Base-by-base conservation (phyloP, 1,140 invertebrate genomes). In the Leguminivora glycinivorella region DNA sequence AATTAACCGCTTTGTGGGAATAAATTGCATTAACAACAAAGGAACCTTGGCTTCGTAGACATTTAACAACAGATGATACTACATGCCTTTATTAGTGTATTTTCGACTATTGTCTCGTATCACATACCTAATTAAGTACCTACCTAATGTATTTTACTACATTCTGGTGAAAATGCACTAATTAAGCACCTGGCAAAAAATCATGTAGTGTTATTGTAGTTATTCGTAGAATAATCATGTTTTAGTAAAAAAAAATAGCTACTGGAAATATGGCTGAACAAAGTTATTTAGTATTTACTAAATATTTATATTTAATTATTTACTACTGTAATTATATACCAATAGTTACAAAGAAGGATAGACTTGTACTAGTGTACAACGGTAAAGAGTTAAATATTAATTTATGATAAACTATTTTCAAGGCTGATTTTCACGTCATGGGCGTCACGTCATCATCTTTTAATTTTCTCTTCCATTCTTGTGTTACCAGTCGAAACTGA, bases 1-100 rank as follows among this genome's bases (percentile, higher is more conserved):
- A 87, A 83, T 84, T 81, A 82, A 84, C 80, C 75, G 78, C 80
- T 83, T 79, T 86, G 86, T 90, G 86, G 83, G 88, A 90, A 87
- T 75, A 81, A 80, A 82, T 81, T 83, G 82, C 80, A 78, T 82
- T 80, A 76, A 83, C 80, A 88, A 88, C 83, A 88, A 88, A 84
- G 84, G 67, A 81, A 78, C 86, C 86, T 88, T 90, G 84, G 76
- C 71, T 74, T 70, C 80, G 25, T 34, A 47, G 69, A 47, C 40
- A 67, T 70, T 75, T 72, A 71, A 69, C 70, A 67, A 60, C 24
- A 72, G 71, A 70, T 76, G 76, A 72, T 69, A 76, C 58, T 26
- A 24, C 26, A 29, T 29, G 3, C 40, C 17, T 43, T n/a, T 43
- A 52, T 22, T 19, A 22, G 47, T 52, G 19, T 52, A 52, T 52